Evolutionary conservation across 2,888 invertebrate genomes (phyloP), one percentile per base, ranked within the genome.

Genomic region (Caenorhabditis becei): DNA sequence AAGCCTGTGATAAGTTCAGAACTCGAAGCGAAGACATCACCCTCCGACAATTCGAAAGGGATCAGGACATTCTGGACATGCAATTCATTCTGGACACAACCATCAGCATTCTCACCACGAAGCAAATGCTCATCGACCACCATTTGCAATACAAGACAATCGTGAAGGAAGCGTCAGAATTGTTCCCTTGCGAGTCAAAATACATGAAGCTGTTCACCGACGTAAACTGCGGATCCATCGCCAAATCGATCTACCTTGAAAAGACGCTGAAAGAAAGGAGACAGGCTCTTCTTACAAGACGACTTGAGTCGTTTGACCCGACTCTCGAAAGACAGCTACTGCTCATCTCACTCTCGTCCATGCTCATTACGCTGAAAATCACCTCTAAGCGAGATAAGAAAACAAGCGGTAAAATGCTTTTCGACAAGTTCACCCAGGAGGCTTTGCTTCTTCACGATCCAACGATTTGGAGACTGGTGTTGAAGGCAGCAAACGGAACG

Each of bases 401-500:
- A n/a, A n/a, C n/a, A n/a, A 20, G n/a, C 7, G 32, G 54, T 18
- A 56, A 62, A 8, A 20, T 47, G 20, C 7, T 53, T 20, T 61
- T 20, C 20, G n/a, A n/a, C 2, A 23, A 35, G 5, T 37, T 14
- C 23, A 11, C n/a, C 23, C 20, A 56, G 23, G 37, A 44, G 20
- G 59, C 66, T n/a, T 10, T 18, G 44, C 32, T 11, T 0, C 20
- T 56, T 24, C 58, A 18, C 1, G 78, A 78, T 47, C 71, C 78
- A 18, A 49, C 66, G 3, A 24, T 78, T 0, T 78, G 71, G 71
- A 59, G 78, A 54, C 20, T 78, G 28, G 71, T 53, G 7, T 5
- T 78, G n/a, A 66, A 62, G 16, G 24, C 35, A 14, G 70, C 77
- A 44, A 1, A 35, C 18, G 18, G 28, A 18, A 58, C 8, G 14